Percentiles rank a stretch among this genome's conserved stretches.
Conservation (phyloP, 2,797 vertebrate genomes). For the Pangasius sanitwongsei region DNA sequence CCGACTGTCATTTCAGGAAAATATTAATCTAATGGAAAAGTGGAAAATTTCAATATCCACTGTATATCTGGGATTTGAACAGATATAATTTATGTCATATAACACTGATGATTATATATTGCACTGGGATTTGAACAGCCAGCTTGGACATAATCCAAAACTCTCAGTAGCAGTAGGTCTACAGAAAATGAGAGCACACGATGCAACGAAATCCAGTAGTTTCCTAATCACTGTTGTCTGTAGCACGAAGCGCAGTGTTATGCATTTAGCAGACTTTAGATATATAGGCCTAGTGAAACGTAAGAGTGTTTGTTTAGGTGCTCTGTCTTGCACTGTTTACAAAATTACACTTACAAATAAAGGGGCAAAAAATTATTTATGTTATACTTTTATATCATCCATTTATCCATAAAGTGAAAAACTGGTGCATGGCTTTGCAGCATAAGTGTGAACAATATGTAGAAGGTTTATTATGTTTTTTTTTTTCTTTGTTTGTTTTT, state of each 20-base stretch:
- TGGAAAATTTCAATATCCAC: no score
- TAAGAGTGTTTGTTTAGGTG: not conserved
- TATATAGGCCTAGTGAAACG: not conserved
- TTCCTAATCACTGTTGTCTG: not conserved
- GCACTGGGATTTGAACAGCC: not conserved
- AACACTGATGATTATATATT: not conserved
- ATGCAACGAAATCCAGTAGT: not conserved
- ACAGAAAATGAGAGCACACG: not conserved
- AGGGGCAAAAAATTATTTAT: not conserved
- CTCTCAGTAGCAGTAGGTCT: not conserved
- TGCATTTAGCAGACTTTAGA: not conserved
- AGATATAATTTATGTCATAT: not conserved
- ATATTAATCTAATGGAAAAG: not conserved
- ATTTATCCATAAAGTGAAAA: no score
- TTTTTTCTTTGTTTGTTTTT: not conserved
- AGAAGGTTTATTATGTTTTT: not conserved
- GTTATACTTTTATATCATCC: not conserved
- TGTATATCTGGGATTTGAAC: no score
- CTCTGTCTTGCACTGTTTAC: not conserved
- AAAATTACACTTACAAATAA: not conserved
- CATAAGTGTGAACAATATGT: not conserved
- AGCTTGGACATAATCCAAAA: not conserved
- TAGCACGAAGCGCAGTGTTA: not conserved
- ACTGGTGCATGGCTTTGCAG: not conserved
- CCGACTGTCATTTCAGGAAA: not conserved